These are phyloP conservation scores for Gallinago nigripennis DNA, from an alignment of 2,797 vertebrate species.

Conservation along the genomic window DNA sequence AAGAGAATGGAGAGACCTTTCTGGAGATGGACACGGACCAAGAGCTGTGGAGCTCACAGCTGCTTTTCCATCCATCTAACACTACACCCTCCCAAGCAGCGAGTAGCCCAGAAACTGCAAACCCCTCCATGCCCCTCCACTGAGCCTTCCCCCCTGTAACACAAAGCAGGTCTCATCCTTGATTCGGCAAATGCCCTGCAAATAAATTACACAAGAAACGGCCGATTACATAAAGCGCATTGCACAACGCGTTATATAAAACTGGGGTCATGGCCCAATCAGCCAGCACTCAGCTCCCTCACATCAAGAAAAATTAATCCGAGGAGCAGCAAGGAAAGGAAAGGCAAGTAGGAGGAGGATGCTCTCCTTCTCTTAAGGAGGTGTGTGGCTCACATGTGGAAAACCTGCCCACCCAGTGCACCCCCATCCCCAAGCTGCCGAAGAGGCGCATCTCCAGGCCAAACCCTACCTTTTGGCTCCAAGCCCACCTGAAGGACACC, in stretches of 20 bases:
- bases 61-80: not conserved
- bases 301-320: not conserved
- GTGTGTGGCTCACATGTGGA: fast-evolving
- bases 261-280: not conserved
- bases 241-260: conserved; percentile 59
- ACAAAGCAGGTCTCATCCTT: not conserved
- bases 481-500: not conserved
- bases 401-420: fast-evolving
- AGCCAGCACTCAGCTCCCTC: not conserved
- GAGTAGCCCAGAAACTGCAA: not conserved
- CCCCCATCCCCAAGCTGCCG: fast-evolving
- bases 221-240: conserved; percentile 30
- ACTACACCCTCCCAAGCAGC: fast-evolving
- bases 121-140: fast-evolving
- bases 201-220: conserved; percentile 41
- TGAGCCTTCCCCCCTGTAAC: not conserved
- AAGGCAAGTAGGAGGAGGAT: not conserved
- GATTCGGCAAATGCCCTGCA: not conserved
- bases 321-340: not conserved
- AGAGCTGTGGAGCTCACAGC: not conserved
- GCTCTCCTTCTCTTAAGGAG: not conserved
- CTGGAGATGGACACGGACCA: not conserved
- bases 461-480: not conserved
- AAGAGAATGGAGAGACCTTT: not conserved
- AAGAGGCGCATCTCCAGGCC: not conserved